Evolutionary conservation across 2,113 vertebrate species (phyloP).

Genomic region (Micromys minutus): DNA sequence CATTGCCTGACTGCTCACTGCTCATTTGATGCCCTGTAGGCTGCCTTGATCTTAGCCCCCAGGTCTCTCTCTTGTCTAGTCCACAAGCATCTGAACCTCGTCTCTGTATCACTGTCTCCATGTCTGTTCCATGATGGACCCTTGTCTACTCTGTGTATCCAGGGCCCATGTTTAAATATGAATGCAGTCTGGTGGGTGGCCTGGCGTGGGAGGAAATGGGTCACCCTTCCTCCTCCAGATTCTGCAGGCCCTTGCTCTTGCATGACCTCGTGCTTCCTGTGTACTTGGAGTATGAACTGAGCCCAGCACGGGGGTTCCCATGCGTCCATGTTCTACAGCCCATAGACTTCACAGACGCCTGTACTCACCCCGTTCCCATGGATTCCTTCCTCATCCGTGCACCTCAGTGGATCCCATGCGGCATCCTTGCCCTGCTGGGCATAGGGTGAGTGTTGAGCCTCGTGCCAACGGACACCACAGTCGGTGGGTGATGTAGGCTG

Average conservation of each 20-base stretch:
- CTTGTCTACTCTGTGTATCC: neutral
- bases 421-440: neutral
- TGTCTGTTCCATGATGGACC: neutral
- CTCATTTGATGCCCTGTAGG: too few species aligned
- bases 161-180: neutral
- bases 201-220: too few species aligned
- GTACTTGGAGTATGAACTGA: neutral
- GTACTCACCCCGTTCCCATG: too few species aligned
- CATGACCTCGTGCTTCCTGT: neutral
- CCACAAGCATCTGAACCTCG: neutral
- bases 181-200: neutral
- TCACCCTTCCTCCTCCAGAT: neutral
- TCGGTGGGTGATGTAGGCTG: too few species aligned
- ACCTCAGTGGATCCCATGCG: rapidly evolving
- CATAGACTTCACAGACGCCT: too few species aligned
- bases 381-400: too few species aligned
- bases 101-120: neutral
- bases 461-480: neutral
- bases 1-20: too few species aligned
- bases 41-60: neutral
- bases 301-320: neutral
- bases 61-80: neutral
- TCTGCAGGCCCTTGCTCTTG: neutral
- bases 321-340: neutral
- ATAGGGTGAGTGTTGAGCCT: neutral